phyloP scores from a whole-genome alignment of 2,888 invertebrate genomes.

The Eudasyphora cyanicolor region DNA sequence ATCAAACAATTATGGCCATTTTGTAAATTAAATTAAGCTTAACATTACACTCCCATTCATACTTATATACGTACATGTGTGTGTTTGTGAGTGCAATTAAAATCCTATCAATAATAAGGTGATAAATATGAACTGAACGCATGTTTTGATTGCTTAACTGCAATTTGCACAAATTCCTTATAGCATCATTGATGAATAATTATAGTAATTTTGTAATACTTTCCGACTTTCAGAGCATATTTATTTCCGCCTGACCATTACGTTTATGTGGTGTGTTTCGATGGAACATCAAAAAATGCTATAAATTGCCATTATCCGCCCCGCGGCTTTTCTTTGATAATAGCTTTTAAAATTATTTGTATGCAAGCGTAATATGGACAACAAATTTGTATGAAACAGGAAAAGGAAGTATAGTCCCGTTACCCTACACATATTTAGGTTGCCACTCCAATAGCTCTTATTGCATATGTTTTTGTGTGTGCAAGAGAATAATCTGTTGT shows the following conservation, averaged over 20 bases:
- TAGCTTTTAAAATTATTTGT: not conserved
- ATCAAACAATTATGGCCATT: constrained; percentile 29
- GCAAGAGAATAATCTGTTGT: constrained; percentile 13
- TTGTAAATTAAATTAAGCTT: constrained; percentile 29
- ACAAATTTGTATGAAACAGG: constrained; percentile 48
- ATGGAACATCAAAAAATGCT: not conserved
- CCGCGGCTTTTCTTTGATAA: not conserved
- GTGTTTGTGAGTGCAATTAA: constrained; percentile 2
- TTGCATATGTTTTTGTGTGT: not conserved
- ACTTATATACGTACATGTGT: not conserved
- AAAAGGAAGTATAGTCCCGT: constrained; percentile 46
- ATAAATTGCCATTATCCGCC: not conserved
- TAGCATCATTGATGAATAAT: constrained; percentile 14
- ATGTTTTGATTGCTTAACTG: not conserved
- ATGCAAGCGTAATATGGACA: constrained; percentile 32
- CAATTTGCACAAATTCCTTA: not conserved
- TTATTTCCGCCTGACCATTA: not conserved
- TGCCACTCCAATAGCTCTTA: not conserved
- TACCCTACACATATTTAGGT: not conserved
- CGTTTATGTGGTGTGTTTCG: not conserved
- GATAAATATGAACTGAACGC: not conserved
- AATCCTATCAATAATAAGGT: constrained; percentile 19
- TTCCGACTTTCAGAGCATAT: not conserved
- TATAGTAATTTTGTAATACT: constrained; percentile 9
- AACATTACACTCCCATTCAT: not conserved